Evolutionary conservation across 2,888 invertebrate species (phyloP), one percentile per base, ranked within the genome.

Genomic region (Scrobipalpa costella): DNA sequence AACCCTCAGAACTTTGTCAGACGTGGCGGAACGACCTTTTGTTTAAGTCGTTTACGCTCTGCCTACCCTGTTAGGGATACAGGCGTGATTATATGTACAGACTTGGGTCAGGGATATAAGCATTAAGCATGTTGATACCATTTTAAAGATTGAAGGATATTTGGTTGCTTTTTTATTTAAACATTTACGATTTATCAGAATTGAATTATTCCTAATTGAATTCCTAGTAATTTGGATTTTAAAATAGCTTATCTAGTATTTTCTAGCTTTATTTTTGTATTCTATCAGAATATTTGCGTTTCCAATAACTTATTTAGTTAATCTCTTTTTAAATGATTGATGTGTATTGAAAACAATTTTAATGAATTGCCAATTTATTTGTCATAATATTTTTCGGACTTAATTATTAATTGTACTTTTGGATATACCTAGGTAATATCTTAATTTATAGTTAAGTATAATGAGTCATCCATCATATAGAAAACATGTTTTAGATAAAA

Each of bases 251-350:
- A n/a, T 7, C 44, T 7, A 6, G n/a, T 15, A 15, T 44, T 40
- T 40, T 40, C 13, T 15, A 44, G n/a, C 7, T 15, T 15, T 44
- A 40, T 13, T 40, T 9, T 15, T 6, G 0, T 15, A n/a, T 9
- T 13, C 13, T 13, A 44, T 15, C 5, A 7, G n/a, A 44, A n/a
- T 44, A 44, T n/a, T 44, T 15, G 15, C 44, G 44, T n/a, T 44
- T n/a, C 13, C 44, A 44, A n/a, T 44, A 44, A 44, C n/a, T 44
- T 44, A 44, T 44, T n/a, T 15, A 44, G n/a, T 44, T 44, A 44
- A 15, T 44, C 44, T 5, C 6, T 40, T 11, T 44, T 44, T 44
- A n/a, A 44, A 15, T 44, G 15, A 44, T 15, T 44, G 44, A 44
- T 15, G 3, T n/a, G 15, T 44, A 44, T 44, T 44, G n/a, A 44